Evolutionary conservation across 2,888 invertebrate genomes (phyloP).

Genomic region (Nemotelus nigrinus): DNA sequence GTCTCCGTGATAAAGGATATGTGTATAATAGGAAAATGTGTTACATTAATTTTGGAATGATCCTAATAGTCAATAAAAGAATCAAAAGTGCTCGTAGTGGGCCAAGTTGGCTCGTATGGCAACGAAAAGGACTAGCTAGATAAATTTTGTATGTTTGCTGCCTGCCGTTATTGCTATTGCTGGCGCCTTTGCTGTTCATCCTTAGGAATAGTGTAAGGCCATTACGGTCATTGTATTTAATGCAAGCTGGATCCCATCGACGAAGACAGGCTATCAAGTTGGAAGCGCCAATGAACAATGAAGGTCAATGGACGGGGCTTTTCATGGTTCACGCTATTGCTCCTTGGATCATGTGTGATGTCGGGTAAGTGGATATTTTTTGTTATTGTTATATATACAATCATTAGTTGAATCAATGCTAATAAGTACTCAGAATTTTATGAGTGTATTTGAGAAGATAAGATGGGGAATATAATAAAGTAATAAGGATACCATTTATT

Average conservation of each 20-base stretch:
- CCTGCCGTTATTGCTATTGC: conserved; percentile 28
- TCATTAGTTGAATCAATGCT: too few species aligned
- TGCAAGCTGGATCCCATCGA: conserved; percentile 32
- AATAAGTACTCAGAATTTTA: too few species aligned
- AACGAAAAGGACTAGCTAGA: conserved; percentile 19
- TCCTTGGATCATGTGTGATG: conserved; percentile 59
- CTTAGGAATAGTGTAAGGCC: not conserved
- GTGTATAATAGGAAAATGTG: conserved; percentile 34
- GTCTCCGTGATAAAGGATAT: not conserved
- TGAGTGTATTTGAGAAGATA: too few species aligned
- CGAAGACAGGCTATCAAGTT: conserved; percentile 39
- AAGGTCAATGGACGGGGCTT: conserved; percentile 55
- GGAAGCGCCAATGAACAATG: conserved; percentile 53
- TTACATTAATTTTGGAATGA: conserved; percentile 20
- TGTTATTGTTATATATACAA: too few species aligned
- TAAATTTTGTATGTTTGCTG: not conserved
- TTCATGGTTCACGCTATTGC: conserved; percentile 58
- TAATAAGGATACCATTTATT: too few species aligned
- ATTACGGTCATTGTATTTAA: conserved; percentile 15
- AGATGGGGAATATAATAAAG: too few species aligned
- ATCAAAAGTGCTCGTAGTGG: conserved; percentile 19
- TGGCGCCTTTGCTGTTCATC: not conserved
- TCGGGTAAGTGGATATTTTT: conserved; percentile 55
- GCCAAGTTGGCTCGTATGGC: conserved; percentile 41
- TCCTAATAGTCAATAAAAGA: conserved; percentile 41